Evolutionary conservation across 2,888 invertebrate species (phyloP), one percentile per base, ranked within the genome.

Genomic region (Brenthis daphne): DNA sequence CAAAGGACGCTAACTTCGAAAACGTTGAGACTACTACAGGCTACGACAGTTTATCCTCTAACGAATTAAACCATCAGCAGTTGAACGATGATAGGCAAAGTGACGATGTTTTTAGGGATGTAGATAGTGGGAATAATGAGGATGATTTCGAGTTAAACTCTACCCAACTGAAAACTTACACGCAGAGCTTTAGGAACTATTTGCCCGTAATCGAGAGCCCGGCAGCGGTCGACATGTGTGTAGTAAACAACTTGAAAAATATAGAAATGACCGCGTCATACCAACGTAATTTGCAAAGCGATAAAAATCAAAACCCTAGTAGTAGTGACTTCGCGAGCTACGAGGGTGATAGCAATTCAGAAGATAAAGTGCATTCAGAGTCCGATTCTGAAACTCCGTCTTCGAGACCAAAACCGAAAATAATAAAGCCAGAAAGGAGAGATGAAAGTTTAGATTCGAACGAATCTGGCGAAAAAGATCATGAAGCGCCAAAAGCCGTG

Each of bases 101-200:
- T 47, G 86, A 87, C 43, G 88, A 87, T 51, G 86, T 86, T 72
- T 84, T 86, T 2, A 77, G 85, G 70, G 90, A 87, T 63, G 78
- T 76, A 0, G 91, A 96, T 73, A 96, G 96, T 80, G 95, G 96
- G 1, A 95, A 96, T 65, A 95, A 95, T 77, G 96, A 96, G 70
- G 96, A 96, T 66, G 95, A 96, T 76, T 95, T 95, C 29, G 95
- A 96, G 80, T 90, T 94, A 29, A 94, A 94, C 81, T 93, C 94
- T 65, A 90, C 93, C 12, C 90, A 93, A 79, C 93, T 94, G 88
- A 93, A 93, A 86, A 94, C 94, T 0, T 94, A 94, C 82, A 94
- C 94, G 55, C 93, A 90, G 82, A 93, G 93, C 76, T 88, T 92
- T 76, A 86, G 89, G 63, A 91, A 91, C 74, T 92, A 93, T 69